Conservation (phyloP, 2,113 vertebrate species). For the Platichthys flesus region DNA sequence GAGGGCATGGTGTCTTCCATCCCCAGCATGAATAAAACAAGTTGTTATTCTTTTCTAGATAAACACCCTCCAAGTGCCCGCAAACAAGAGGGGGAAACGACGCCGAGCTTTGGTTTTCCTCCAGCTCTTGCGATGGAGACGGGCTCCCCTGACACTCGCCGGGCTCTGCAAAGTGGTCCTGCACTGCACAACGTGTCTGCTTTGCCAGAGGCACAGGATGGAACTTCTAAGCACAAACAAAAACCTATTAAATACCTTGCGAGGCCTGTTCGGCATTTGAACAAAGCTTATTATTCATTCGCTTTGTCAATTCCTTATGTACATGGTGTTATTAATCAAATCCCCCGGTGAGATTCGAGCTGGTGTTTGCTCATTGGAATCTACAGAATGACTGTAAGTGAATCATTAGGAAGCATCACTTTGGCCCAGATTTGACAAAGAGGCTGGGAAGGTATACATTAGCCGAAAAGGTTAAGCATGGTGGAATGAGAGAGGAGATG, state of each 20-base stretch:
- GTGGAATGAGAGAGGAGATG: constrained; percentile 70
- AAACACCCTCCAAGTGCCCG: constrained; percentile 78
- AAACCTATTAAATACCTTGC: constrained; percentile 67
- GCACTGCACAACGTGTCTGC: constrained; percentile 64
- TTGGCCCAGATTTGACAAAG: constrained; percentile 79
- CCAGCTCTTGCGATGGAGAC: constrained; percentile 66
- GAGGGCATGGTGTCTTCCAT: constrained; percentile 69
- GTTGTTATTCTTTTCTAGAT: constrained; percentile 80
- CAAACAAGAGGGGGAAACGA: constrained; percentile 67
- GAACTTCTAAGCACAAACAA: constrained; percentile 75
- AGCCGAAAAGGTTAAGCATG: constrained; percentile 76
- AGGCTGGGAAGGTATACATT: constrained; percentile 68
- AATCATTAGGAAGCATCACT: constrained; percentile 75
- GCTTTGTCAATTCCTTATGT: constrained; percentile 65
- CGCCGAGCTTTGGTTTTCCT: constrained; percentile 74
- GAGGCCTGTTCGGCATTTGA: constrained; percentile 43
- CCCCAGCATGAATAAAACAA: constrained; percentile 81
- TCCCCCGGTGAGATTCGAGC: constrained; percentile 61
- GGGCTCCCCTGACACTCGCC: constrained; percentile 72
- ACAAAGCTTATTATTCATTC: constrained; percentile 74
- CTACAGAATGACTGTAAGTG: constrained; percentile 55
- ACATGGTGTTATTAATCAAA: constrained; percentile 65
- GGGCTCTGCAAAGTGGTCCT: constrained; percentile 68
- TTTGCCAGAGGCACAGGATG: constrained; percentile 72
- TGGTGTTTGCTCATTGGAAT: constrained; percentile 68